These are phyloP conservation scores for Camponotus fellah DNA, from an alignment of 2,888 invertebrate genomes.

Conservation along the genomic window DNA sequence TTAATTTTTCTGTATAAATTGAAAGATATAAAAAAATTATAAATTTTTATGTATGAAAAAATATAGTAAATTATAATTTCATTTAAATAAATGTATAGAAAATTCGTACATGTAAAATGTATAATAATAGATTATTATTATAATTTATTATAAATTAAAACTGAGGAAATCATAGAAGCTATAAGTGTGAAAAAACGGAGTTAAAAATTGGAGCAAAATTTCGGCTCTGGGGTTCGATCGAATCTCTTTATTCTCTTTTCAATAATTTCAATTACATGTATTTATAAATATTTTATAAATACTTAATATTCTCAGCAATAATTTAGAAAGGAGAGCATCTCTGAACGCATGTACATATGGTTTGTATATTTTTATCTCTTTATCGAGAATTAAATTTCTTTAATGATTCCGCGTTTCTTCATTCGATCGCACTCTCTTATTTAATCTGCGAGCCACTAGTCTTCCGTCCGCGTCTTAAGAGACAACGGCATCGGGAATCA, in stretches of 20 bases:
- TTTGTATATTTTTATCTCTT: background rate
- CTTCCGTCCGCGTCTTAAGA: background rate
- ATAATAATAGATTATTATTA: too few species aligned
- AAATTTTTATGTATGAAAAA: background rate
- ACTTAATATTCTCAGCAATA: background rate
- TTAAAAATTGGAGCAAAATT: too few species aligned
- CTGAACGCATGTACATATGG: background rate
- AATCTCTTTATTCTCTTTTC: background rate
- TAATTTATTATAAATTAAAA: too few species aligned
- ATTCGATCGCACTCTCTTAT: background rate
- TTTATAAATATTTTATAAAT: background rate
- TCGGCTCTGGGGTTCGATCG: background rate
- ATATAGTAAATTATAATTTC: background rate
- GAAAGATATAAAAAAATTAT: background rate
- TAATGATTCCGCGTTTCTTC: background rate
- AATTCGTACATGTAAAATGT: too few species aligned
- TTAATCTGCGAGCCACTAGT: background rate
- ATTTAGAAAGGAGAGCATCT: background rate
- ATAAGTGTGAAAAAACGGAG: too few species aligned
- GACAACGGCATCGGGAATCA: conserved; percentile 16
- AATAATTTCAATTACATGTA: background rate
- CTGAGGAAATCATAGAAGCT: too few species aligned
- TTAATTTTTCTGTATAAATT: background rate
- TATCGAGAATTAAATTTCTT: background rate
- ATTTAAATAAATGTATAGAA: too few species aligned